A percentile compares a stretch with the other conserved stretches of the same genome.
These are phyloP conservation scores for Zaprionus vittiger DNA, from an alignment of 1,140 invertebrate species.

Conservation along the genomic window DNA sequence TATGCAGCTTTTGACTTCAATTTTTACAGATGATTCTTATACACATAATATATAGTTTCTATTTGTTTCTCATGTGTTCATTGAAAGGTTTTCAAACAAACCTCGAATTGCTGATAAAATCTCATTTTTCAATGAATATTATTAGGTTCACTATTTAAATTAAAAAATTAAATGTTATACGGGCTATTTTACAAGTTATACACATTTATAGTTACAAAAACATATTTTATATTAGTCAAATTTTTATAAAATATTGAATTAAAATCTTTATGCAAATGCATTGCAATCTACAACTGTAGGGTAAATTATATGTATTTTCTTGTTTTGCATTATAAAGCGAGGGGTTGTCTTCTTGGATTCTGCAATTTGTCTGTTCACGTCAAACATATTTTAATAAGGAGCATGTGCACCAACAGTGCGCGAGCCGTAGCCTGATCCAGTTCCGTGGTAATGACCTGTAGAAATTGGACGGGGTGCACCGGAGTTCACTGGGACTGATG, in stretches of 20 bases:
- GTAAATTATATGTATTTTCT: background rate
- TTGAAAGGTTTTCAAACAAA: too few relatives aligned
- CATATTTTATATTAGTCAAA: too few relatives aligned
- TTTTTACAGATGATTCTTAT: too few relatives aligned
- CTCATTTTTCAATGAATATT: too few relatives aligned
- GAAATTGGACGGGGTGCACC: background rate
- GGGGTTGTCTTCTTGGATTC: conserved; percentile 49
- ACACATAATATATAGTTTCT: too few relatives aligned
- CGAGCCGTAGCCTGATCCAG: background rate
- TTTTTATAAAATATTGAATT: background rate
- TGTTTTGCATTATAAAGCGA: background rate
- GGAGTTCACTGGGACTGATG: background rate
- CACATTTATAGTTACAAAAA: too few relatives aligned
- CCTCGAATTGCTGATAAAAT: too few relatives aligned
- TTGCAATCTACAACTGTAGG: background rate
- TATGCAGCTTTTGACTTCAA: too few relatives aligned
- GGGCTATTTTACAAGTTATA: too few relatives aligned
- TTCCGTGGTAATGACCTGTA: background rate
- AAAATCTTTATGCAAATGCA: background rate
- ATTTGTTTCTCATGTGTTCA: too few relatives aligned
- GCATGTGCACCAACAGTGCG: conserved; percentile 19
- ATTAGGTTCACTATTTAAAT: too few relatives aligned
- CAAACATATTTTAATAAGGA: background rate
- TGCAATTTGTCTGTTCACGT: background rate
- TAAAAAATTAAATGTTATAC: too few relatives aligned